Conservation (phyloP, 1,140 invertebrate genomes). For the Drosophila novamexicana region DNA sequence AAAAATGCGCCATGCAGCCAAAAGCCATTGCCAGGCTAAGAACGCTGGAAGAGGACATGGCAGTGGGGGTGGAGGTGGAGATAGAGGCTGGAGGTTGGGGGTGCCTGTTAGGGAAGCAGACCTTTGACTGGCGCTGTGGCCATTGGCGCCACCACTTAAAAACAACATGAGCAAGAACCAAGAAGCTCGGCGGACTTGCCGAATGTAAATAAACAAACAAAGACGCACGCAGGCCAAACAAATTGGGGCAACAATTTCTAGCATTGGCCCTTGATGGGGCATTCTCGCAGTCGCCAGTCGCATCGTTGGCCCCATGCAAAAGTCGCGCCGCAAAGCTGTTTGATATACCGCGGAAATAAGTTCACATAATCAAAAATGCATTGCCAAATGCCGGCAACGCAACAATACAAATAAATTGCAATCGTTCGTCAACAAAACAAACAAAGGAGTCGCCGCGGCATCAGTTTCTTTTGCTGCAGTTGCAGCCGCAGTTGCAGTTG, state of each 20-base stretch:
- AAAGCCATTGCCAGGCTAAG: constrained; percentile 35
- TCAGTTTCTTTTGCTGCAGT: constrained; percentile 21
- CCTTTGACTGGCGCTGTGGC: constrained; percentile 55
- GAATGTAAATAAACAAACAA: constrained; percentile 80
- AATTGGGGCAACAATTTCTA: constrained; percentile 59
- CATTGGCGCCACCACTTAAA: constrained; percentile 81
- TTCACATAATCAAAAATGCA: constrained; percentile 75
- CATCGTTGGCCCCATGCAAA: neutral
- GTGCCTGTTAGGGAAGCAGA: constrained; percentile 1
- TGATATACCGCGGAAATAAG: constrained; percentile 61
- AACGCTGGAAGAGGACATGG: constrained; percentile 5
- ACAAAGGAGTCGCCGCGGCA: constrained; percentile 66
- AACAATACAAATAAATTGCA: constrained; percentile 83
- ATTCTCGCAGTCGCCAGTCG: constrained; percentile 11
- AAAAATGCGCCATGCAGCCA: constrained; percentile 65
- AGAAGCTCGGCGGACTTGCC: constrained; percentile 75
- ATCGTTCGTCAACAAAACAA: constrained; percentile 72
- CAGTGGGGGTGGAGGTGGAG: neutral
- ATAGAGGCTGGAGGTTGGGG: neutral
- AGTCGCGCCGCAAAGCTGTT: constrained; percentile 58
- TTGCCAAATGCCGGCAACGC: constrained; percentile 76
- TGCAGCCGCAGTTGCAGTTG: constrained; percentile 31
- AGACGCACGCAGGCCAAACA: constrained; percentile 43
- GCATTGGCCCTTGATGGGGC: constrained; percentile 24
- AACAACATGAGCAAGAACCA: constrained; percentile 63